These are phyloP conservation scores for Gopherus evgoodei DNA, from an alignment of 2,113 vertebrate genomes.

Conservation along the genomic window DNA sequence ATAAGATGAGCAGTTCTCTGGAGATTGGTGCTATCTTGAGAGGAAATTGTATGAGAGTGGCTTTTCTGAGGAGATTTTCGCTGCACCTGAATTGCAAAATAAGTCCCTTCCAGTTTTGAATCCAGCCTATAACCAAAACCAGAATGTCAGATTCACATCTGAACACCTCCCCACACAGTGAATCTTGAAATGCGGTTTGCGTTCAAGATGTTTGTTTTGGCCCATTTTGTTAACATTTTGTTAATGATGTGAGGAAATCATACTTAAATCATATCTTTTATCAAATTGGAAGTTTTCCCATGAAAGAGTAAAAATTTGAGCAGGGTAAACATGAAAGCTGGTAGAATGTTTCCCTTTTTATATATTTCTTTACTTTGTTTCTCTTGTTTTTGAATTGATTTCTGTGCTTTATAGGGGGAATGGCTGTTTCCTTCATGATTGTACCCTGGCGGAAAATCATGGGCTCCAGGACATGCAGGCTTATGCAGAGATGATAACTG, in stretches of 20 bases:
- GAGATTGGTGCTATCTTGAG: not conserved
- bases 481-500: not conserved
- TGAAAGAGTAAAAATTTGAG: not conserved
- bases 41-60: not conserved
- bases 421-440: not conserved
- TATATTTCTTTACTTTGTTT: rapidly evolving
- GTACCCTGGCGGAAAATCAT: not conserved
- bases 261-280: not conserved
- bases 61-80: not conserved
- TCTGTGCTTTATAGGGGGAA: not conserved
- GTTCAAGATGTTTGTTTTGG: not conserved
- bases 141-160: not conserved
- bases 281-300: slow-evolving; percentile 8
- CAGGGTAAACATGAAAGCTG: not conserved
- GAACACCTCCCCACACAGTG: not conserved
- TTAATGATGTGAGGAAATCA: not conserved
- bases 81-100: not conserved
- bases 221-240: not conserved
- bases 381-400: not conserved
- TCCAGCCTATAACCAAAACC: not conserved
- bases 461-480: not conserved
- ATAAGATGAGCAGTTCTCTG: not conserved
- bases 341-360: not conserved
- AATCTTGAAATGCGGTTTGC: not conserved
- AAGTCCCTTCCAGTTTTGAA: not conserved